A percentile compares a stretch with the other conserved stretches of the same genome.
Conservation (phyloP, 2,888 invertebrate species). For the Neocrepidodera transversa region DNA sequence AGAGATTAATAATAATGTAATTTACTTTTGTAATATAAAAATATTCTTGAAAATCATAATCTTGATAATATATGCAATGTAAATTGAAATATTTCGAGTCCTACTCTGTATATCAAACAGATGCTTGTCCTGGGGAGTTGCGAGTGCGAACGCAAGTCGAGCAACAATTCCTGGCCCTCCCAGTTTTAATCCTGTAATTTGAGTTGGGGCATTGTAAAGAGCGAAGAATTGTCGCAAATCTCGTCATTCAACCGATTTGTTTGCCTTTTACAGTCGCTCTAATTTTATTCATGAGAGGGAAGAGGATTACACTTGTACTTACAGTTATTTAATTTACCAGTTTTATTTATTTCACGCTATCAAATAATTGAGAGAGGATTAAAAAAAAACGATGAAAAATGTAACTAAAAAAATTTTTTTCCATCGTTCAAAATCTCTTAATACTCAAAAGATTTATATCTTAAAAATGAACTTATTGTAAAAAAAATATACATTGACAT, state of each 20-base stretch:
- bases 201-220: conserved; percentile 52
- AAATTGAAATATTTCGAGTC: conserved; percentile 4
- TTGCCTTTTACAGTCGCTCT: conserved; percentile 49
- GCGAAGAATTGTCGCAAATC: conserved; percentile 53
- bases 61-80: too few relatives aligned
- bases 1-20: too few relatives aligned
- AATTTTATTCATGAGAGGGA: background rate
- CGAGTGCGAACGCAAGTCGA: conserved; percentile 2
- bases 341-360: too few relatives aligned
- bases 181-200: conserved; percentile 55
- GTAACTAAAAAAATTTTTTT: background rate
- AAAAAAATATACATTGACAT: conserved; percentile 17
- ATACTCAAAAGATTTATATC: conserved; percentile 13
- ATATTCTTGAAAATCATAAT: too few relatives aligned
- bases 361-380: too few relatives aligned
- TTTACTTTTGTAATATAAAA: too few relatives aligned
- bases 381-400: too few relatives aligned
- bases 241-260: conserved; percentile 49
- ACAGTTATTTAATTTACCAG: conserved; percentile 8
- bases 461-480: conserved; percentile 20
- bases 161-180: conserved; percentile 25
- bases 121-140: conserved; percentile 36
- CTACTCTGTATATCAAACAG: conserved; percentile 37
- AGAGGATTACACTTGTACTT: conserved; percentile 10
- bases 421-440: background rate